These are phyloP conservation scores for Anoura caudifer DNA, from an alignment of 2,113 vertebrate species.

Conservation along the genomic window DNA sequence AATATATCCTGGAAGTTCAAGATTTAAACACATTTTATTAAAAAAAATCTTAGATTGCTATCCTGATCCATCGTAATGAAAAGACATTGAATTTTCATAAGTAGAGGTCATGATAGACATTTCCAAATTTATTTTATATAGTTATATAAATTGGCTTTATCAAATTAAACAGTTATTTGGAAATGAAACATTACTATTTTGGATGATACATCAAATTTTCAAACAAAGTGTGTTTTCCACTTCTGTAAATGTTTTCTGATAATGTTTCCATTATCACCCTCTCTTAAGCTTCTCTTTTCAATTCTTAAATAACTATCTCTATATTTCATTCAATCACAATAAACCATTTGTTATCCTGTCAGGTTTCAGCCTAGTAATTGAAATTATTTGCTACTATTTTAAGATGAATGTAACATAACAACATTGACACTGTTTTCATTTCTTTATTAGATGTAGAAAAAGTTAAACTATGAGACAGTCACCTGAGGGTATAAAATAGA, in stretches of 20 bases:
- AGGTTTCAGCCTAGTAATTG: not conserved
- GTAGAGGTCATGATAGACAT: rapidly evolving
- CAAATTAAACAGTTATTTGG: not conserved
- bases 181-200: not conserved
- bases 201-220: not conserved
- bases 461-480: not conserved
- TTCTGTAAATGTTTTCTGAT: not conserved
- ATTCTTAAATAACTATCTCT: not conserved
- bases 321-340: not conserved
- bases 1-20: not conserved
- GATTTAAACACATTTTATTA: not conserved
- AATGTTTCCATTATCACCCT: not conserved
- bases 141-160: not conserved
- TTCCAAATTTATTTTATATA: not conserved
- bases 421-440: not conserved
- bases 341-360: not conserved
- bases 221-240: not conserved
- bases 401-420: not conserved
- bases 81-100: not conserved
- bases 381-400: not conserved
- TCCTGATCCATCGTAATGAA: not conserved
- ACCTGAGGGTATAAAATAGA: not conserved
- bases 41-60: not conserved
- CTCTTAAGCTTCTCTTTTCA: not conserved
- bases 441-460: not conserved